Evolutionary conservation across 2,888 invertebrate species (phyloP), one percentile per base, ranked within the genome.

Genomic region (Sylvicola fuscatus): DNA sequence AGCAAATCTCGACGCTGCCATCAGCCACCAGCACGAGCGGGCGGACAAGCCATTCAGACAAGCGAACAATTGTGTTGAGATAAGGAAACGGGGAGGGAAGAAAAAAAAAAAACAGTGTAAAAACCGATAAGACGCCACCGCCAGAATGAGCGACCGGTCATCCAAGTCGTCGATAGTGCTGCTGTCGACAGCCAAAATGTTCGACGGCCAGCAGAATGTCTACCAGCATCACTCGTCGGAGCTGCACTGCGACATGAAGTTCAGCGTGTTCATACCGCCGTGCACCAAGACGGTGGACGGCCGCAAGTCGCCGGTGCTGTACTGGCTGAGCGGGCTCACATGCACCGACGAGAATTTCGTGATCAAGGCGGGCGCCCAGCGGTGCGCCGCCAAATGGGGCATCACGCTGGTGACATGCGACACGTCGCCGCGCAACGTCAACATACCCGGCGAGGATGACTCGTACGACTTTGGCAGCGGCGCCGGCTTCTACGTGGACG

Each of bases 301-400:
- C 16, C 8, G 6, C 10, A 65, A 66, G 46, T 60, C 82, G 26
- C 89, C 93, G 2, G 82, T 87, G 1, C 64, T 95, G 10, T 93
- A 86, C 54, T 95, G 78, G 68, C 63, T 95, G 0, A 92, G 92
- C 28, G 92, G 95, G 2, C 63, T 97, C 21, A 83, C 83, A 0
- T 97, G 97, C 55, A 87, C 74, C 10, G 95, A 98, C 56, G 79
- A 84, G 49, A 98, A 98, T 62, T 93, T 97, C 51, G 78, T 93
- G 42, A 75, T 81, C 35, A 98, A 98, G 61, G 74, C 90, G 32
- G 95, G 93, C n/a, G 81, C 84, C 41, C 98, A 98, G 62, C 70
- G 70, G 61, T 76, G 78, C 59, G 97, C 97, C 3, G 70, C 90
- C 3, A 68, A 87, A 49, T 68, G 82, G 50, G 81, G 81, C 1